phyloP scores from a whole-genome alignment of 2,888 invertebrate species.

The Chrysolina haemoptera region DNA sequence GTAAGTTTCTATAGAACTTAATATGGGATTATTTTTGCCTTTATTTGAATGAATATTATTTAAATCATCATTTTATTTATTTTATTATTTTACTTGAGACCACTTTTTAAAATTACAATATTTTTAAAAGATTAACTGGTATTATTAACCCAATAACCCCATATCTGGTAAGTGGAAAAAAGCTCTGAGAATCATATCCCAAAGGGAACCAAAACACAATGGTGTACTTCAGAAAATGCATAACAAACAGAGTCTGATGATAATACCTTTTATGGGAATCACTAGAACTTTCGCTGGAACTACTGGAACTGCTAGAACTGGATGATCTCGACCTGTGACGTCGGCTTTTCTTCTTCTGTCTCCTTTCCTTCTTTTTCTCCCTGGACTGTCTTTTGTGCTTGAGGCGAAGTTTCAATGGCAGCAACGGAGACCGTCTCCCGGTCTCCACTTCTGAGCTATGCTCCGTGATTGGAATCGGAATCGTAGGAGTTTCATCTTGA shows the following conservation, averaged over 20 bases:
- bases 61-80: too few species aligned
- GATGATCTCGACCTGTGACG: slow-evolving; percentile 41
- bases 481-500: slow-evolving; percentile 47
- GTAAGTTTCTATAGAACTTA: too few species aligned
- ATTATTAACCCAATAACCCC: too few species aligned
- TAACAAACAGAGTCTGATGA: background rate
- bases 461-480: slow-evolving; percentile 40
- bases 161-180: too few species aligned
- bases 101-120: too few species aligned
- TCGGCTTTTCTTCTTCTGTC: slow-evolving; percentile 36
- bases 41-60: too few species aligned
- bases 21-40: too few species aligned
- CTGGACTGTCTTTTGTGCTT: slow-evolving; percentile 57
- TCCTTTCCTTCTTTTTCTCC: slow-evolving; percentile 49
- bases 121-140: too few species aligned
- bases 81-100: too few species aligned
- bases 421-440: slow-evolving; percentile 50
- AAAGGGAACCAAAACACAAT: too few species aligned
- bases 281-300: slow-evolving; percentile 47
- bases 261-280: slow-evolving; percentile 45
- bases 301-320: slow-evolving; percentile 40
- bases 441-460: slow-evolving; percentile 39
- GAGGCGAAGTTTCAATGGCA: slow-evolving; percentile 59
- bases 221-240: too few species aligned
- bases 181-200: too few species aligned